Conservation (phyloP, 2,888 invertebrate genomes). For the Xestoiulus laeticollis region DNA sequence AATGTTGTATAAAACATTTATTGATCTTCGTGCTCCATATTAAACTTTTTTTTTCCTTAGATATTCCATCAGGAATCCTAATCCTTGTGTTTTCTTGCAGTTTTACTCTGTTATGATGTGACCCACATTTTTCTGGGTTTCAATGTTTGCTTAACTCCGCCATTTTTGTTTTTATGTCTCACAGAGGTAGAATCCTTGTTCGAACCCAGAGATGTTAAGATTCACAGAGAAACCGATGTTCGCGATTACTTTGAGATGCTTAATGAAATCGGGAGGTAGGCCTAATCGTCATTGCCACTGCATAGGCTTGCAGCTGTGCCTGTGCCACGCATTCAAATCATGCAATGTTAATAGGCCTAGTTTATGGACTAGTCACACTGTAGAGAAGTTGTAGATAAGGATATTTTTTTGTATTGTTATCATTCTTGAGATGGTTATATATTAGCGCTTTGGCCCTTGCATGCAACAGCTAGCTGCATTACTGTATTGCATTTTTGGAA, state of each 20-base stretch:
- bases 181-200: conserved; percentile 89
- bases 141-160: conserved; percentile 20
- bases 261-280: conserved; percentile 90
- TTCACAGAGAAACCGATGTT: conserved; percentile 85
- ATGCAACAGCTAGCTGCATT: not conserved
- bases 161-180: conserved; percentile 59
- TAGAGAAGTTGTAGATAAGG: not conserved
- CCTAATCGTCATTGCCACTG: not conserved
- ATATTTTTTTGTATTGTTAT: not conserved
- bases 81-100: not conserved
- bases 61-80: too few species aligned
- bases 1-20: too few species aligned
- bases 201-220: conserved; percentile 84
- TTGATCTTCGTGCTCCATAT: too few species aligned
- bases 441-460: not conserved
- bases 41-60: not conserved
- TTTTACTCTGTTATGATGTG: not conserved
- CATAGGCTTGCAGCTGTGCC: not conserved
- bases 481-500: not conserved
- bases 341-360: not conserved
- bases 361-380: not conserved
- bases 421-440: not conserved
- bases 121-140: not conserved
- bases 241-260: conserved; percentile 86
- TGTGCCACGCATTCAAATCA: not conserved